These are phyloP conservation scores for Lasiommata megera DNA, from an alignment of 2,888 invertebrate genomes.

Conservation along the genomic window DNA sequence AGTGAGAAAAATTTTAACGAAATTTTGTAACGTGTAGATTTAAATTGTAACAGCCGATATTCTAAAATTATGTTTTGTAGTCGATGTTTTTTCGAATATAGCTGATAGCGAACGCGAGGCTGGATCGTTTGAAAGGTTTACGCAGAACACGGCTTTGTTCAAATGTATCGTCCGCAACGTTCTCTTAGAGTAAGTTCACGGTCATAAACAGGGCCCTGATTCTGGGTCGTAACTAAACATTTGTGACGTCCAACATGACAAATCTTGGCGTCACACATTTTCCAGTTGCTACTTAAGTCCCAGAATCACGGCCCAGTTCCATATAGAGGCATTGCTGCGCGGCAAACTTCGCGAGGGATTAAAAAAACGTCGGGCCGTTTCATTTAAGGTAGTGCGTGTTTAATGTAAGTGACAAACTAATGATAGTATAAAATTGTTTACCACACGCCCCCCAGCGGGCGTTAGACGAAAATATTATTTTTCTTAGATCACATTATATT, in stretches of 20 bases:
- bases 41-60: slow-evolving; percentile 50
- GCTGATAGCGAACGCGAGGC: slow-evolving; percentile 20
- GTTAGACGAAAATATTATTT: slow-evolving; percentile 81
- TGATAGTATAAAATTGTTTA: slow-evolving; percentile 79
- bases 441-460: slow-evolving; percentile 64
- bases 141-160: slow-evolving; percentile 27
- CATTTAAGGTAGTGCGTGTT: slow-evolving; percentile 58
- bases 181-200: slow-evolving; percentile 27
- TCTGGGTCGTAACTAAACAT: not conserved
- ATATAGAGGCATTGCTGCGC: slow-evolving; percentile 1
- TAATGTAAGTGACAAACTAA: slow-evolving; percentile 71
- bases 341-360: slow-evolving; percentile 7
- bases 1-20: slow-evolving; percentile 46
- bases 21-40: slow-evolving; percentile 28
- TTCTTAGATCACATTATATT: slow-evolving; percentile 81
- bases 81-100: slow-evolving; percentile 57
- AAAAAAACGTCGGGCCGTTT: slow-evolving; percentile 34
- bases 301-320: not conserved
- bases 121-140: slow-evolving; percentile 10
- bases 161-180: slow-evolving; percentile 31
- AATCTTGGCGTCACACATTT: too few relatives aligned
- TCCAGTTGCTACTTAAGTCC: not conserved
- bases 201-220: slow-evolving; percentile 32
- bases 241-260: not conserved
- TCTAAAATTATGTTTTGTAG: slow-evolving; percentile 73